phyloP scores from a whole-genome alignment of 2,113 vertebrate genomes.

The Pyxicephalus adspersus region DNA sequence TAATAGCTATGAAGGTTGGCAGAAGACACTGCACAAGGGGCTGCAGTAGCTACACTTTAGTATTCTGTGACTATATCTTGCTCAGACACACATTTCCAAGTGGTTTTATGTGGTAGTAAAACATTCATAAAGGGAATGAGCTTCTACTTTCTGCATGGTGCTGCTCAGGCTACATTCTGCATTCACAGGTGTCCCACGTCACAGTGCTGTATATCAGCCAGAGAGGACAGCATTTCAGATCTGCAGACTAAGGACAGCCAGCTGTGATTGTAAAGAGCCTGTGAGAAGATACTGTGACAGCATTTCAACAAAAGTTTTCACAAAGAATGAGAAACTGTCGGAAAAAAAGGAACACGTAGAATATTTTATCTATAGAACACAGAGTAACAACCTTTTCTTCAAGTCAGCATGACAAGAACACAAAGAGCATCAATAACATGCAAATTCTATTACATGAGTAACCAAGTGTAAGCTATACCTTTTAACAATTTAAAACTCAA shows the following conservation, averaged over 20 bases:
- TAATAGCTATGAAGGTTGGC: not conserved
- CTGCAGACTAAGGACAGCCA: slow-evolving; percentile 24
- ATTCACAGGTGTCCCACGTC: slow-evolving; percentile 27
- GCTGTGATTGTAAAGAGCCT: slow-evolving; percentile 22
- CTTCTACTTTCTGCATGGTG: slow-evolving; percentile 27
- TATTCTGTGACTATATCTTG: slow-evolving; percentile 44
- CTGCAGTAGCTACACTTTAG: slow-evolving; percentile 26
- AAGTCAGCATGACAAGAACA: not conserved
- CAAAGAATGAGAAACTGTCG: not conserved
- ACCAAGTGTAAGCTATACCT: not conserved
- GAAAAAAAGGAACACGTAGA: not conserved
- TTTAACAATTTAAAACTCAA: too few relatives aligned
- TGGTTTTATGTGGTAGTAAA: slow-evolving; percentile 44
- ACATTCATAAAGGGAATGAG: slow-evolving; percentile 51
- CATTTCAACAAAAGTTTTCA: slow-evolving; percentile 1
- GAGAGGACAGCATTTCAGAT: not conserved
- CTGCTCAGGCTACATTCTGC: slow-evolving; percentile 5
- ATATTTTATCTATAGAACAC: not conserved
- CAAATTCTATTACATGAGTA: not conserved
- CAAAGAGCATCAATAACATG: not conserved
- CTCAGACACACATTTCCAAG: slow-evolving; percentile 40
- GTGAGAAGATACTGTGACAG: slow-evolving; percentile 5
- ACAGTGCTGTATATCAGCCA: slow-evolving; percentile 38
- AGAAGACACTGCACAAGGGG: not conserved
- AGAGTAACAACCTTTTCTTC: not conserved